Evolutionary conservation across 2,113 vertebrate species (phyloP).

Genomic region (Talpa occidentalis): DNA sequence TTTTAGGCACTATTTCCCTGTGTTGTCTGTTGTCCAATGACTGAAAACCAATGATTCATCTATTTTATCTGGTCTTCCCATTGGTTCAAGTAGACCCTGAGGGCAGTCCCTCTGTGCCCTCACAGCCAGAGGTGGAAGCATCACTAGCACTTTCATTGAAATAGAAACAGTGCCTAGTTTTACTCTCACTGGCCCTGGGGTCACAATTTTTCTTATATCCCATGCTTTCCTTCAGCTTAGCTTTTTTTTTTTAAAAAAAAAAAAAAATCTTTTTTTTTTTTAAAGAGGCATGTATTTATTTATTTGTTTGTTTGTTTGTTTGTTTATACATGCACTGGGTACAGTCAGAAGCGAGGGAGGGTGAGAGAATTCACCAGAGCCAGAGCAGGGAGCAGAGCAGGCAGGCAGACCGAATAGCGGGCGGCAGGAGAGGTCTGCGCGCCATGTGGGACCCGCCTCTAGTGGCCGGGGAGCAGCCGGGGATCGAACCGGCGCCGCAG

Average conservation of each 20-base stretch:
- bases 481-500: too few species aligned
- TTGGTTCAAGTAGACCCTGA: neutral
- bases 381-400: too few species aligned
- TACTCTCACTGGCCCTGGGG: neutral
- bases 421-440: too few species aligned
- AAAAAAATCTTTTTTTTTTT: conserved; percentile 2
- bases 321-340: too few species aligned
- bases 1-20: neutral
- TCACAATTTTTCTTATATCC: neutral
- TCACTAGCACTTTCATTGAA: neutral
- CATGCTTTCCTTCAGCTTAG: neutral
- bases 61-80: neutral
- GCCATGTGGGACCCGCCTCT: too few species aligned
- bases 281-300: neutral
- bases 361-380: too few species aligned
- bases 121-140: neutral
- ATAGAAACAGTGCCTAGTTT: neutral
- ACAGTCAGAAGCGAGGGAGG: too few species aligned
- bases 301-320: too few species aligned
- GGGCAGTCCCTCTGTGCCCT: neutral
- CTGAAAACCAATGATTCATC: neutral
- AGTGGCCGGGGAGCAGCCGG: too few species aligned
- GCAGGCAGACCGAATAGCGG: too few species aligned
- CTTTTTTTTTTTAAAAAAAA: neutral
- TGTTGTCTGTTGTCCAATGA: neutral